These are phyloP conservation scores for Octopus bimaculoides DNA, from an alignment of 1,140 invertebrate species.

Conservation along the genomic window DNA sequence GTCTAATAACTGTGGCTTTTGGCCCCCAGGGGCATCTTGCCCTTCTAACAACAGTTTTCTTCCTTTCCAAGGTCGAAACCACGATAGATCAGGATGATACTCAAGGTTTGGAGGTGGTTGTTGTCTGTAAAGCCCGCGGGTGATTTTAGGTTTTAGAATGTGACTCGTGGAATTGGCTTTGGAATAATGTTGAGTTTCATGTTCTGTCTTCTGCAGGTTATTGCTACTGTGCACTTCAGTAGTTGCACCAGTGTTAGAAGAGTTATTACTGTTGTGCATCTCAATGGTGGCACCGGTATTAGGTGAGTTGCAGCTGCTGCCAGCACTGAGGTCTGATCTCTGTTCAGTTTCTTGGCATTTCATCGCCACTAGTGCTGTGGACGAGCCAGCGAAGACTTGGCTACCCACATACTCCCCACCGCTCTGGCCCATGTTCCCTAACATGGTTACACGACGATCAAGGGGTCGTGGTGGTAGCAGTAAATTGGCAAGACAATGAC, in stretches of 20 bases:
- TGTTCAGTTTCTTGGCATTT: background rate
- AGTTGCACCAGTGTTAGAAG: background rate
- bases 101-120: background rate
- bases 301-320: too few species aligned
- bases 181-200: background rate
- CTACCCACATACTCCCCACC: constrained; percentile 3
- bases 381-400: background rate
- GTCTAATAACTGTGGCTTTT: background rate
- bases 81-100: background rate
- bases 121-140: background rate
- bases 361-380: background rate
- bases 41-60: background rate
- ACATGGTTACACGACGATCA: background rate
- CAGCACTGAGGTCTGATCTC: background rate
- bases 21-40: background rate
- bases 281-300: background rate
- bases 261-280: background rate
- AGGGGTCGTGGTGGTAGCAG: background rate
- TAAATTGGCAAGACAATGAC: background rate
- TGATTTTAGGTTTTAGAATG: background rate
- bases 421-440: constrained; percentile 8
- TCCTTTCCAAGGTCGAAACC: constrained; percentile 6
- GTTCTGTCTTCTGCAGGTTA: background rate
- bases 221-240: background rate
- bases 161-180: background rate